These are phyloP conservation scores for Meloe dianella DNA, from an alignment of 2,888 invertebrate genomes.

Conservation along the genomic window DNA sequence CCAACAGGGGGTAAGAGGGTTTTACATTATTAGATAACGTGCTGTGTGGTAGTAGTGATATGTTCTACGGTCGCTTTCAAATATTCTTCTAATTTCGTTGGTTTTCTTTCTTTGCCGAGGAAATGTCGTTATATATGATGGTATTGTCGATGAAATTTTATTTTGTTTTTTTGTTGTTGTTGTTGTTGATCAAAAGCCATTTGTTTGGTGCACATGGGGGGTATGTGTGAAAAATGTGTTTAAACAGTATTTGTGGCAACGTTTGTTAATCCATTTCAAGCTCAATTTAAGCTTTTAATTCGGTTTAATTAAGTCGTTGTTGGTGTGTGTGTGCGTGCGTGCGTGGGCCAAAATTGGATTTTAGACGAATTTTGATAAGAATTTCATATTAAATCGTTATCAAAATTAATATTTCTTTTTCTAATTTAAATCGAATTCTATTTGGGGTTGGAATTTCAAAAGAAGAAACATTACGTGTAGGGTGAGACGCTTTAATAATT, in stretches of 20 bases:
- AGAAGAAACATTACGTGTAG: slow-evolving; percentile 1
- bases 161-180: too few relatives aligned
- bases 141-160: too few relatives aligned
- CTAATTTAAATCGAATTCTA: background rate
- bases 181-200: too few relatives aligned
- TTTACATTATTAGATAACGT: background rate
- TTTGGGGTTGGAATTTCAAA: background rate
- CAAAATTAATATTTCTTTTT: too few relatives aligned
- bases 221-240: slow-evolving; percentile 7
- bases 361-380: background rate
- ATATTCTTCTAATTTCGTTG: too few relatives aligned
- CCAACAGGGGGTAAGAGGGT: background rate
- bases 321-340: background rate
- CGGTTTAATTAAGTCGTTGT: slow-evolving; percentile 38
- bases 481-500: slow-evolving; percentile 25
- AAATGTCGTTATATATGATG: background rate
- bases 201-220: background rate
- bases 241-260: slow-evolving; percentile 6
- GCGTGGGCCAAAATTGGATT: background rate
- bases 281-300: slow-evolving; percentile 35
- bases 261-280: slow-evolving; percentile 38
- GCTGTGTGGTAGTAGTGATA: background rate
- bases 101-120: too few relatives aligned
- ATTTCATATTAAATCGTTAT: background rate
- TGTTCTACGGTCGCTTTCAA: too few relatives aligned